phyloP scores from a whole-genome alignment of 92 coral and sea anemone genomes.

The Isaurus tuberculatus region DNA sequence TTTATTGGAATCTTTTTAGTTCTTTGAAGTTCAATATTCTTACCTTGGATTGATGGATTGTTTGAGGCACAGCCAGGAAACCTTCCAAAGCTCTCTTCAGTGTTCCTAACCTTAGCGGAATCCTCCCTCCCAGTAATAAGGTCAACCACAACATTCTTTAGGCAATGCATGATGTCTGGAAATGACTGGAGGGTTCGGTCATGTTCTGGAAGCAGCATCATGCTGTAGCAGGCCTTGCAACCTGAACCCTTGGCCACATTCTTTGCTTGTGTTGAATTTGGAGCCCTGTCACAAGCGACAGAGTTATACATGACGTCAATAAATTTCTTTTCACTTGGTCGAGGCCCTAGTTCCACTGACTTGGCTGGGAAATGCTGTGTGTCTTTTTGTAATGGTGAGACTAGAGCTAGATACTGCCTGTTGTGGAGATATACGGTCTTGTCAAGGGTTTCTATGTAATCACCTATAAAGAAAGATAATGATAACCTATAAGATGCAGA shows the following conservation, averaged over 20 bases:
- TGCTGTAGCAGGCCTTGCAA: slow-evolving; percentile 43
- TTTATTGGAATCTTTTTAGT: too few species aligned
- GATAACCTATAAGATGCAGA: background rate
- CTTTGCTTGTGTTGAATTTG: slow-evolving; percentile 58
- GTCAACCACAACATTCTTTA: background rate
- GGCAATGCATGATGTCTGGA: background rate
- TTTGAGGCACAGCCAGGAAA: background rate
- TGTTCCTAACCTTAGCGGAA: background rate
- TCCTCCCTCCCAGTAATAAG: background rate
- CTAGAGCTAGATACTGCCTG: background rate
- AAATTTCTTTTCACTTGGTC: background rate
- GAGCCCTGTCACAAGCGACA: slow-evolving; percentile 68
- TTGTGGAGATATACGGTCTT: background rate
- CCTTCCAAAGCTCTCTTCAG: background rate
- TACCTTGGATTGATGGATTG: background rate
- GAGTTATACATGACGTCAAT: background rate
- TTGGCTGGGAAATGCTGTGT: background rate
- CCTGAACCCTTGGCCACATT: slow-evolving; percentile 59
- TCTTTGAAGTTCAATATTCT: background rate
- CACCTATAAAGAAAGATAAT: background rate
- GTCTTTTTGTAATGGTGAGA: background rate
- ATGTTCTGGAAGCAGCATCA: slow-evolving; percentile 9
- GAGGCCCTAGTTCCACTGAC: background rate
- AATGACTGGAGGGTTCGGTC: background rate
- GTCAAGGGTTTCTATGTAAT: background rate